Evolutionary conservation across 2,113 vertebrate species (phyloP), one percentile per base, ranked within the genome.

Genomic region (Zapus hudsonius): DNA sequence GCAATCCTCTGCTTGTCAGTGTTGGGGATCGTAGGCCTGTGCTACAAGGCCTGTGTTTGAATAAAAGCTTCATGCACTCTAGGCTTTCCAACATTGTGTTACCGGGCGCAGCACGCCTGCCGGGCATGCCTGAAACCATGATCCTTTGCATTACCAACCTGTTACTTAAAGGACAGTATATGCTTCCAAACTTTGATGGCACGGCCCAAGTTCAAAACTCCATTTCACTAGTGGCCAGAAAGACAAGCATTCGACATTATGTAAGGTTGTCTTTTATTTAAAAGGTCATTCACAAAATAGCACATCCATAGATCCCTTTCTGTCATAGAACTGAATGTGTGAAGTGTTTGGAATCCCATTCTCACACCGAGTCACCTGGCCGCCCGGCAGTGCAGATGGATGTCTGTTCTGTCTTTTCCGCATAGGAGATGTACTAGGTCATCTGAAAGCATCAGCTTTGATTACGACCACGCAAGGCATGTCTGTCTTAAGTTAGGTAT

Each of bases 271-370:
- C 98, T 98, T 84, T 99, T 98, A 98, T 98, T 99, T 98, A 98
- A 98, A 99, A 98, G 98, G 98, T 98, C 98, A 98, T 98, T 98
- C 98, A 98, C 98, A 98, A 99, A 99, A 98, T 98, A 98, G 98
- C 98, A 98, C 98, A 98, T 98, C 98, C 98, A 98, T 98, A 98
- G 98, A 98, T 98, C 97, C 97, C 98, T 98, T 98, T 97, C 96
- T 98, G 98, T 98, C 98, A 98, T 97, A 98, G 97, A 98, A 97
- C 97, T 98, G 98, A 98, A 98, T 98, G 98, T 98, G 97, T 98
- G 96, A 97, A 98, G 98, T 98, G 98, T 98, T 94, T 97, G 97
- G 97, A 98, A 97, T 97, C 96, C 74, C 73, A 95, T 94, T 93
- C 63, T 94, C 95, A 97, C 96, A 97, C 97, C 97, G 97, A 98